Evolutionary conservation across 2,797 vertebrate species (phyloP), one percentile per base, ranked within the genome.

Genomic region (Phylloscopus collybita): DNA sequence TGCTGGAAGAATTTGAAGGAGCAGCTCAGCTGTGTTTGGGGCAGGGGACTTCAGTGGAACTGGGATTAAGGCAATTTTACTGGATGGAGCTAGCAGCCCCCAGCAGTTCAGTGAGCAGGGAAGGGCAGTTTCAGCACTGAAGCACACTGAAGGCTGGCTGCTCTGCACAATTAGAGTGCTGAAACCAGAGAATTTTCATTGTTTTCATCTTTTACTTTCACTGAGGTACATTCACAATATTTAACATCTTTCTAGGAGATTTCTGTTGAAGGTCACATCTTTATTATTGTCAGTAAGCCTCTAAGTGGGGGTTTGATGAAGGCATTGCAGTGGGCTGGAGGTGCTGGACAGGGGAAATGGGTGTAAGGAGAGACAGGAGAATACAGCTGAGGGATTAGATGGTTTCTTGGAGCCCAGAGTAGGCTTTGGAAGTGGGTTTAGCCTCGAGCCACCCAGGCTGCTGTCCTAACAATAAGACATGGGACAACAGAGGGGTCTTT

Each of bases 211-310:
- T n/a, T 42, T 22, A 7, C 8, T 57, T 73, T 71, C 27, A 8
- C 10, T 40, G 30, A 81, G 40, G 25, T 27, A 54, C 17, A 12
- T 32, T 47, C 7, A 25, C 21, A 51, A 17, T 40, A 78, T 54
- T 47, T 62, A 61, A 38, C 1, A 1, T 44, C 22, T 56, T 90
- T 53, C 44, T 78, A 16, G 20, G 67, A 32, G 32, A 26, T 65
- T 82, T 1, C 17, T 66, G 0, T 32, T 67, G 32, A 70, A 61
- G 16, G 36, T 83, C 20, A 13, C 9, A 6, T 45, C 12, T 78
- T 78, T 19, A 25, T 49, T 71, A 16, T 12, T 67, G 19, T 44
- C 0, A 0, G 6, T 2, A 62, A 36, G 30, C 2, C 3, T 54
- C 38, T 47, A 34, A 62, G 16, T 36, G 14, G 5, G 17, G 3